Conservation (phyloP, 92 coral and sea anemone species). For the Bergia sp. region DNA sequence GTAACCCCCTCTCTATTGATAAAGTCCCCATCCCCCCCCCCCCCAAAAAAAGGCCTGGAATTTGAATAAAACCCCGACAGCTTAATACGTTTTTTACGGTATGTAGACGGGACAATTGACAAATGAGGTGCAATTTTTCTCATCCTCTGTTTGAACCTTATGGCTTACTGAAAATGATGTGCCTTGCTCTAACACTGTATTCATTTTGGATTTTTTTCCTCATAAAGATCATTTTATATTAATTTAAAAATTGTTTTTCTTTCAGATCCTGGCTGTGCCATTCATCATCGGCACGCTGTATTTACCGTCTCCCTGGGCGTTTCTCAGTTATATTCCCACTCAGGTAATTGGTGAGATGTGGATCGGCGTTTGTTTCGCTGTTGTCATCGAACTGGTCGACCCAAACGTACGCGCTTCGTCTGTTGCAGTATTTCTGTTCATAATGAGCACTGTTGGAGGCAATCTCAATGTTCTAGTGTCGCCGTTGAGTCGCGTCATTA, state of each 20-base stretch:
- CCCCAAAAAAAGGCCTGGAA: no score
- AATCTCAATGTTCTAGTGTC: conserved; percentile 30
- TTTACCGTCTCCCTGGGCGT: conserved; percentile 29
- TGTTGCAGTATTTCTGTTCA: conserved; percentile 18
- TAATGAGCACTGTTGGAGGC: conserved; percentile 41
- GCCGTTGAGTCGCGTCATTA: conserved; percentile 6
- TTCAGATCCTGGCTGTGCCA: conserved; percentile 22
- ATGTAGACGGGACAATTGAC: no score
- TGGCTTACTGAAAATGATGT: no score
- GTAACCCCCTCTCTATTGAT: no score
- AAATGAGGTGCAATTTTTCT: no score
- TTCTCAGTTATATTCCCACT: conserved; percentile 10
- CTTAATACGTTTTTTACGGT: no score
- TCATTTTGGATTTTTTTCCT: no score
- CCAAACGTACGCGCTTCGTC: conserved; percentile 30
- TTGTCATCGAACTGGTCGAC: conserved; percentile 18
- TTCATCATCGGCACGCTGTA: conserved; percentile 11
- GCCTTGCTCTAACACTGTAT: background rate
- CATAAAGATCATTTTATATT: no score
- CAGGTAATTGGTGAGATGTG: conserved; percentile 31
- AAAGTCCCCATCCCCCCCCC: no score
- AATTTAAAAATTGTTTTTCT: background rate
- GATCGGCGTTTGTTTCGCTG: conserved; percentile 27
- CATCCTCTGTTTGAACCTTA: no score
- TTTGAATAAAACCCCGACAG: no score